Percentiles rank a stretch among this genome's conserved stretches.
phyloP scores from a whole-genome alignment of 2,888 invertebrate species.

The Thecocarcelia acutangulata region DNA sequence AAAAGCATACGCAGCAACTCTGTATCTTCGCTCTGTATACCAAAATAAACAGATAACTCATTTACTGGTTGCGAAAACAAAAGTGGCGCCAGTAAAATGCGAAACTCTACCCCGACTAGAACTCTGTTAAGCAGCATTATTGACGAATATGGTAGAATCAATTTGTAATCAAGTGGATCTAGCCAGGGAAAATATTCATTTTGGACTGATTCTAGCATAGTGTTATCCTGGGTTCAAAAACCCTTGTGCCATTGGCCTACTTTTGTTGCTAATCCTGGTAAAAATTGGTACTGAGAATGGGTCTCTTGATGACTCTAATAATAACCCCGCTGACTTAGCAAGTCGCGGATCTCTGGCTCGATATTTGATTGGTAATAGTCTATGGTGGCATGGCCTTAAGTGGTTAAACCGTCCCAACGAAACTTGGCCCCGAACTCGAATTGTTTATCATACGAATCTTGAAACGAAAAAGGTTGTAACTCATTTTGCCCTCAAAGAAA shows the following conservation, averaged over 20 bases:
- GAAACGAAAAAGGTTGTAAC: background rate
- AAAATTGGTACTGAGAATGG: background rate
- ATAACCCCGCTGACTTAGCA: too few relatives aligned
- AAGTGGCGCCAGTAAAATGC: background rate
- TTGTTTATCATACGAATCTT: too few relatives aligned
- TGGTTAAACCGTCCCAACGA: background rate
- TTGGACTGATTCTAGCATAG: too few relatives aligned
- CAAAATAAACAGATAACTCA: too few relatives aligned
- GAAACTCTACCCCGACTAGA: background rate
- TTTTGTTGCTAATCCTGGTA: background rate
- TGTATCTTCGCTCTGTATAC: too few relatives aligned
- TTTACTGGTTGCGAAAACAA: too few relatives aligned
- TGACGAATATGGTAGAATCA: background rate
- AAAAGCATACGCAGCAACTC: too few relatives aligned
- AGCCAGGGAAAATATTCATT: background rate
- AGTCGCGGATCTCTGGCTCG: background rate
- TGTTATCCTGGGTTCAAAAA: background rate
- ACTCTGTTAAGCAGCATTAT: background rate
- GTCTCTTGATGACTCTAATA: background rate
- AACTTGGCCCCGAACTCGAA: too few relatives aligned
- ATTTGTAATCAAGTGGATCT: background rate
- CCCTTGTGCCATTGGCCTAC: background rate
- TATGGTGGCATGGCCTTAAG: background rate
- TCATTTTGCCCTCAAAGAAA: background rate
- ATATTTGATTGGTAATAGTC: background rate